These are phyloP conservation scores for Cosmia trapezina DNA, from an alignment of 2,888 invertebrate genomes.

Conservation along the genomic window DNA sequence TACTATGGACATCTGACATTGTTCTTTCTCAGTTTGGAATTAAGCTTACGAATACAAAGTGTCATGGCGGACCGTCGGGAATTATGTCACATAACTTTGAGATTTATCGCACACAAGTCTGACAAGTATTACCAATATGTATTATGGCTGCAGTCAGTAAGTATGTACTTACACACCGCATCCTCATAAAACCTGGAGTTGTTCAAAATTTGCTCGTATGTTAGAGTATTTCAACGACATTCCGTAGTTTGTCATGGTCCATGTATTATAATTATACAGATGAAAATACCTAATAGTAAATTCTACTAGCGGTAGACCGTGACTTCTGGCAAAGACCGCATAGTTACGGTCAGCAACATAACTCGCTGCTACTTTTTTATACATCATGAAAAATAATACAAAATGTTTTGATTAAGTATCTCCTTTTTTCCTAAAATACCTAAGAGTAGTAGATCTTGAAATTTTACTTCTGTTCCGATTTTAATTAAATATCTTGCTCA, in stretches of 20 bases:
- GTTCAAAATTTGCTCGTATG: background rate
- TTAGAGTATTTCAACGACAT: slow-evolving; percentile 1
- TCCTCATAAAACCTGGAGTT: slow-evolving; percentile 37
- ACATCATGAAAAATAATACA: no score
- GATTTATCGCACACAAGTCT: slow-evolving; percentile 38
- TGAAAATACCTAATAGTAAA: slow-evolving; percentile 4
- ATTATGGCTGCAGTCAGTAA: slow-evolving; percentile 19
- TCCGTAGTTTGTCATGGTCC: slow-evolving; percentile 10
- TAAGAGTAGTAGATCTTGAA: no score
- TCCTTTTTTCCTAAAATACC: no score
- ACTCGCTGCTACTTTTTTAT: no score
- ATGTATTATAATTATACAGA: slow-evolving; percentile 1
- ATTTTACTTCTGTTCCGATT: no score
- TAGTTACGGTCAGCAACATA: no score
- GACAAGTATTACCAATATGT: slow-evolving; percentile 31
- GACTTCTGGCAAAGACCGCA: background rate
- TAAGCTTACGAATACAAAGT: background rate
- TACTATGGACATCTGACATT: no score
- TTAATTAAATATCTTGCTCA: no score
- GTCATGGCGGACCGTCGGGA: background rate
- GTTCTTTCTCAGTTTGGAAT: background rate
- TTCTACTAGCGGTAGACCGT: background rate
- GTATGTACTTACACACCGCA: slow-evolving; percentile 13
- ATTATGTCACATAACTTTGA: slow-evolving; percentile 18
- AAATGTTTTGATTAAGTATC: no score